Evolutionary conservation across 2,797 vertebrate species (phyloP).

Genomic region (Phoxinus dragarum): DNA sequence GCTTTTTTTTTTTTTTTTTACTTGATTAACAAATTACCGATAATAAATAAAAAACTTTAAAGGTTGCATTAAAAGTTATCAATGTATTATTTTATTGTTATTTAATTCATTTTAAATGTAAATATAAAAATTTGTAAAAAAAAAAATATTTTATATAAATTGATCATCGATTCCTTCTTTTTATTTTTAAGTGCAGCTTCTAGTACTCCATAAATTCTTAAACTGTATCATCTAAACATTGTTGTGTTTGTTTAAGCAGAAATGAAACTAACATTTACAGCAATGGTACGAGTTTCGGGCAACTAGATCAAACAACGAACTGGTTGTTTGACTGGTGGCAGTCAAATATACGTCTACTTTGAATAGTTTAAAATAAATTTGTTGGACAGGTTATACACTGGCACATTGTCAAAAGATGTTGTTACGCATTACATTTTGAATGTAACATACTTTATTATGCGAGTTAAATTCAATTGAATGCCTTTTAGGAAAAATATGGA

Average conservation of each 20-base stretch:
- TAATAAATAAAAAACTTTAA: background rate
- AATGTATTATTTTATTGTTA: too few species aligned
- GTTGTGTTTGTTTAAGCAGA: background rate
- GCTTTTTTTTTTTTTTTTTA: background rate
- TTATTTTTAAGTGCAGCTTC: background rate
- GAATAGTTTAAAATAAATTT: background rate
- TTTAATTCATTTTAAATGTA: background rate
- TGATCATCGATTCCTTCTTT: background rate
- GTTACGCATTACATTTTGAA: background rate
- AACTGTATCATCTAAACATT: background rate
- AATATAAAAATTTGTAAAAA: too few species aligned
- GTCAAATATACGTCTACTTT: background rate
- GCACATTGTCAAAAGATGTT: background rate
- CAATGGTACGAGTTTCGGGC: background rate
- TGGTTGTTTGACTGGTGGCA: background rate
- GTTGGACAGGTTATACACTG: background rate
- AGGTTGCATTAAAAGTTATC: background rate
- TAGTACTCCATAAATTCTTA: background rate
- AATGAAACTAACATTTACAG: background rate
- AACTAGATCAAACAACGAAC: background rate
- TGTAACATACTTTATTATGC: background rate
- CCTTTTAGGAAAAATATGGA: background rate
- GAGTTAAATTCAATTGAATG: background rate
- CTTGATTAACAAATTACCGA: background rate
- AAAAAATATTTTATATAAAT: background rate